phyloP scores from a whole-genome alignment of 2,797 vertebrate species.

The Sarcophilus harrisii region DNA sequence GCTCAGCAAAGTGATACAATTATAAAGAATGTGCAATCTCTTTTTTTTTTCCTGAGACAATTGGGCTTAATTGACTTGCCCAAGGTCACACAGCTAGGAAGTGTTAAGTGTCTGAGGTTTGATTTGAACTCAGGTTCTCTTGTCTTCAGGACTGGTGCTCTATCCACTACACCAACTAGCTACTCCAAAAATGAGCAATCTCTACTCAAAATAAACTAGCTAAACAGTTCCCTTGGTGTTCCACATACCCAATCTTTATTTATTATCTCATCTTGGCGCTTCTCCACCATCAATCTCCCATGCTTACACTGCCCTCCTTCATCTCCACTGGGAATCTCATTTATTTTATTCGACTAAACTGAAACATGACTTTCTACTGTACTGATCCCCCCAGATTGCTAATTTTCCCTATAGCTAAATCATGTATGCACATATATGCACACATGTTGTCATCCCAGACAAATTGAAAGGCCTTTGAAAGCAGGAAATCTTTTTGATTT shows the following conservation, averaged over 20 bases:
- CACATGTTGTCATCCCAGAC: neutral
- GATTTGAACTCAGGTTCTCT: too few species aligned
- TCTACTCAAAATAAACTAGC: neutral
- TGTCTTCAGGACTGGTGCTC: too few species aligned
- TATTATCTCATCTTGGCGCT: neutral
- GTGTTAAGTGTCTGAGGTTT: too few species aligned
- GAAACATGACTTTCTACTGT: neutral
- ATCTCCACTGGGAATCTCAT: neutral
- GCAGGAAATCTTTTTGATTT: neutral
- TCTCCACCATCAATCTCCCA: neutral
- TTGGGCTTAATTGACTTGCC: too few species aligned
- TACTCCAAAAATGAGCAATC: neutral
- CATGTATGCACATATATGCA: neutral
- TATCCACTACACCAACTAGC: too few species aligned
- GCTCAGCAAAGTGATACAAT: neutral
- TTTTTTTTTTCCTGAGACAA: too few species aligned
- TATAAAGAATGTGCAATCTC: neutral
- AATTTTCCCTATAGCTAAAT: neutral
- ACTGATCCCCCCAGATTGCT: neutral
- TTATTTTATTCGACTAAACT: neutral
- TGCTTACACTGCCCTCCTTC: neutral
- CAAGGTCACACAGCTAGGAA: too few species aligned
- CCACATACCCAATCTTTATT: neutral
- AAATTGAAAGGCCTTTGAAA: neutral
- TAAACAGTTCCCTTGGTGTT: neutral